These are phyloP conservation scores for Pycnonotus jocosus DNA, from an alignment of 2,113 vertebrate genomes.

Conservation along the genomic window DNA sequence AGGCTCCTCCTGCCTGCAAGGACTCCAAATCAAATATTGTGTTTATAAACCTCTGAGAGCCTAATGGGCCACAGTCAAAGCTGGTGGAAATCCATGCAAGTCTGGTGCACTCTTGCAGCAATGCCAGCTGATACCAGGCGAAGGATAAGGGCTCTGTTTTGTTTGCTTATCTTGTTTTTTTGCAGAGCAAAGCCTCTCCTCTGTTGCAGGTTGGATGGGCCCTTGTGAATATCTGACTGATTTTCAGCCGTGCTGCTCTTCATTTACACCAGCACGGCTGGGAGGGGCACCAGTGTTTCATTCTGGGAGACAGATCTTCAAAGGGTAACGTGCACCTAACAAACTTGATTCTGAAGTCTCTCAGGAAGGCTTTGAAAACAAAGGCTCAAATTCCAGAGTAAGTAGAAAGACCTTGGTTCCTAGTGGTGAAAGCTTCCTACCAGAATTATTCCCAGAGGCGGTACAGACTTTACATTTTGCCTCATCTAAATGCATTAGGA, in stretches of 20 bases:
- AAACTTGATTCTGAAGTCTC: slow-evolving; percentile 30
- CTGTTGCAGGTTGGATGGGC: background rate
- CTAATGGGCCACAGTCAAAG: background rate
- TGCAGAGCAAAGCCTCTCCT: background rate
- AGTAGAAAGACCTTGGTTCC: slow-evolving; percentile 56
- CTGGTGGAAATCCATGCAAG: background rate
- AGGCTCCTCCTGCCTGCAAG: slow-evolving; percentile 20
- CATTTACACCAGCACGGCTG: background rate
- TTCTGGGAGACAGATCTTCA: slow-evolving; percentile 25
- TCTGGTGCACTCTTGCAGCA: background rate
- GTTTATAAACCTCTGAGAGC: background rate
- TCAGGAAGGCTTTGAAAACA: slow-evolving; percentile 58
- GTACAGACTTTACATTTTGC: slow-evolving; percentile 56
- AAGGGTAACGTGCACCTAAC: background rate
- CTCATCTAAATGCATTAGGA: slow-evolving; percentile 64
- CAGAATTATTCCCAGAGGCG: slow-evolving; percentile 63
- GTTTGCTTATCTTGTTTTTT: background rate
- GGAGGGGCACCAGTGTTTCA: background rate
- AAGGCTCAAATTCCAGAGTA: slow-evolving; percentile 53
- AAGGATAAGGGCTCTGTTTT: background rate
- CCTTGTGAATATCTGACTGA: background rate
- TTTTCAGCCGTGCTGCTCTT: background rate
- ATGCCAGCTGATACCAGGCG: background rate
- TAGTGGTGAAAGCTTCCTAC: slow-evolving; percentile 53
- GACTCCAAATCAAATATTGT: background rate